Evolutionary conservation across 37 sponge, comb jelly and placozoan genomes (phyloP).

Genomic region (Haliclona indistincta): DNA sequence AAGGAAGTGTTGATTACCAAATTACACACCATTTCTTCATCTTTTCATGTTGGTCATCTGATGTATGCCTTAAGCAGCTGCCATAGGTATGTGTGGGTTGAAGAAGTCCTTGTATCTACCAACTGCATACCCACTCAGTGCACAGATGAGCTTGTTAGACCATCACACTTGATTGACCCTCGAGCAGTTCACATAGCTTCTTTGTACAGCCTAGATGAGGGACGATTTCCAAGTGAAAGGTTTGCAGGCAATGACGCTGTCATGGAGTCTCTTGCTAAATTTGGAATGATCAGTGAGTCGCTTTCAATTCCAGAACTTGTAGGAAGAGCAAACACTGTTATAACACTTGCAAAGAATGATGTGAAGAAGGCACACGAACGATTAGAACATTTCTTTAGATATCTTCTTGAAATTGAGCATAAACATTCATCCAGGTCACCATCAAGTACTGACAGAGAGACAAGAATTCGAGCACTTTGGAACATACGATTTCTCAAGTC

Average conservation of each 20-base stretch:
- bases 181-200: neutral
- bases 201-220: constrained; percentile 43
- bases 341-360: too few relatives aligned
- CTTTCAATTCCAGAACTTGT: constrained; percentile 24
- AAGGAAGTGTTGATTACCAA: too few relatives aligned
- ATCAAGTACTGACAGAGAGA: constrained; percentile 3
- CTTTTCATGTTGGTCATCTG: too few relatives aligned
- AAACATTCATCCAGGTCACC: too few relatives aligned
- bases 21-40: too few relatives aligned
- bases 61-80: too few relatives aligned
- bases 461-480: neutral
- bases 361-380: too few relatives aligned
- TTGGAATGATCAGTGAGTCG: constrained; percentile 39
- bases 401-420: too few relatives aligned
- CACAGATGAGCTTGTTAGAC: too few relatives aligned
- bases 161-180: constrained; percentile 36
- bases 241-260: neutral
- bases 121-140: too few relatives aligned
- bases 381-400: constrained; percentile 2
- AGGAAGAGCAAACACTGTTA: constrained; percentile 49
- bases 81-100: too few relatives aligned
- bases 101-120: too few relatives aligned
- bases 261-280: neutral
- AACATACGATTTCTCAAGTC: constrained; percentile 42
- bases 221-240: constrained; percentile 37